These are phyloP conservation scores for Dicroscelio sp. DNA, from an alignment of 2,888 invertebrate genomes.

Conservation along the genomic window DNA sequence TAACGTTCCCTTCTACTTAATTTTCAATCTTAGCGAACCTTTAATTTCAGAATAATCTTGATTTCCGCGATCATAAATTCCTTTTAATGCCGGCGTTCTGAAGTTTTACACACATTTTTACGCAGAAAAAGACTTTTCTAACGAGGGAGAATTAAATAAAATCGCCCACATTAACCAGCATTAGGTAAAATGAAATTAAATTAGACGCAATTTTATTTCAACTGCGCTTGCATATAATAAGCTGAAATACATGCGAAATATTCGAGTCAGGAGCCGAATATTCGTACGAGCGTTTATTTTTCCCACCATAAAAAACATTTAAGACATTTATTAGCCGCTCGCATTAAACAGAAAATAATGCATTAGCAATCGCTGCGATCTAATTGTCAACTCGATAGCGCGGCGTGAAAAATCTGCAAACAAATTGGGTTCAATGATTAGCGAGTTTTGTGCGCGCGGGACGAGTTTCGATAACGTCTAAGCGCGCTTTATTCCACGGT, in stretches of 20 bases:
- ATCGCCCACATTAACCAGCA: conserved; percentile 12
- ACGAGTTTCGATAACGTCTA: conserved; percentile 72
- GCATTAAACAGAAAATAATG: too few relatives aligned
- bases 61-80: background rate
- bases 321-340: too few relatives aligned
- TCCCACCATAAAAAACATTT: too few relatives aligned
- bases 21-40: too few relatives aligned
- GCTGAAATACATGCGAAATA: background rate
- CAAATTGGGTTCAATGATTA: conserved; percentile 63
- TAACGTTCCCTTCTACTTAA: too few relatives aligned
- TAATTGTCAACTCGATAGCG: background rate
- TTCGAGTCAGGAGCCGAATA: too few relatives aligned
- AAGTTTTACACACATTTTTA: conserved; percentile 8
- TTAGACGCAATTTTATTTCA: conserved; percentile 33
- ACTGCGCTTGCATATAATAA: background rate
- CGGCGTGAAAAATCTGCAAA: background rate
- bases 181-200: conserved; percentile 21
- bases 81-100: background rate
- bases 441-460: conserved; percentile 35
- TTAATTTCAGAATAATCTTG: background rate
- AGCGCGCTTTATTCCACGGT: conserved; percentile 63
- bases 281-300: too few relatives aligned
- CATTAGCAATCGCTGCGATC: background rate
- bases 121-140: background rate
- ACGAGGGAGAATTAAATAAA: conserved; percentile 22